Base-by-base conservation (phyloP, 2,113 vertebrate genomes). In the Hydropotes inermis region DNA sequence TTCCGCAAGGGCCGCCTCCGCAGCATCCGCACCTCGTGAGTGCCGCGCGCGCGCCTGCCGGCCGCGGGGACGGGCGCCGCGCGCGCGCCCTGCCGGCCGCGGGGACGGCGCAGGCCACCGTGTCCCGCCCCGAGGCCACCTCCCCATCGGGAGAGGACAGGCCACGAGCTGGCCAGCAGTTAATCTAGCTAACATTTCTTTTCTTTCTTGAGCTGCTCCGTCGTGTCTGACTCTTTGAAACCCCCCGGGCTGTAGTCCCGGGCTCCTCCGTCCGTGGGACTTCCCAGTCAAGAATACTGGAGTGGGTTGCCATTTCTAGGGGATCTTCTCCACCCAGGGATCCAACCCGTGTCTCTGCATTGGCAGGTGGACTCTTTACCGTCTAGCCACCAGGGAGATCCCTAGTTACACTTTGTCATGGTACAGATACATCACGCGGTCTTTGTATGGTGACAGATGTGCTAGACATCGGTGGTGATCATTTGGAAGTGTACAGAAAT, bases 21-120 rank as follows among this genome's bases (percentile, higher is more conserved):
- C 4, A 97, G 39, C 97, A 96, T 98, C 87, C 91, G 27, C 0
- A 95, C 10, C 61, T 95, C 91, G 97, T 98, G 85, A 98, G 98
- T 97, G 55, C 81, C 10, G 39, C n/a, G n/a, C n/a, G n/a, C n/a
- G n/a, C n/a, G n/a, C 7, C 5, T 5, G 2, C 39, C 43, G 16
- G 28, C 74, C 3, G 27, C 6, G 36, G 45, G 33, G 47, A 67
- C 30, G 54, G n/a, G n/a, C n/a, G n/a, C n/a, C n/a, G n/a, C n/a
- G n/a, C n/a, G n/a, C n/a, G n/a, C n/a, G n/a, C n/a, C n/a, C n/a
- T n/a, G n/a, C n/a, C n/a, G n/a, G n/a, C n/a, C n/a, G n/a, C n/a
- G 36, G 45, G 33, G 47, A 67, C 30, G 54, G n/a, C 16, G 47
- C n/a, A 45, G 64, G 33, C 55, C 36, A 33, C 8, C 0, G n/a